Evolutionary conservation across 2,888 invertebrate species (phyloP), one percentile per base, ranked within the genome.

Genomic region (Drosophila atripex): DNA sequence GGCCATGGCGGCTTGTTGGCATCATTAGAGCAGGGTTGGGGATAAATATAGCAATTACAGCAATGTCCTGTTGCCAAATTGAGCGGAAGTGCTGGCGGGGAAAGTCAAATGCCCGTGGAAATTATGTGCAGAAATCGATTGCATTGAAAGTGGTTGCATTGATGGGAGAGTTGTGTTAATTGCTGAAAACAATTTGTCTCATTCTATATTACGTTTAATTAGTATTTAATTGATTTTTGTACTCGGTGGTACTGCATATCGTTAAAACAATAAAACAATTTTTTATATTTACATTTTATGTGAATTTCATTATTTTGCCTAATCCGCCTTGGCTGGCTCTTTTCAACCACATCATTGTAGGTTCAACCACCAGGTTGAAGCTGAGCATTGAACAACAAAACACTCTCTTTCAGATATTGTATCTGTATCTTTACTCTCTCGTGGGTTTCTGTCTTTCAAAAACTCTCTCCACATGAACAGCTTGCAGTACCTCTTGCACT

Each of bases 31-130:
- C 69, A 58, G 55, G 28, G 66, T 69, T 73, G 53, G 60, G 76
- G 76, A 39, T 72, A 73, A 80, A 80, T 75, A 83, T 49, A 64
- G 76, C 75, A 86, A 86, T 86, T 84, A 84, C 63, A 52, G 39
- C 59, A 39, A 66, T 76, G 76, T 82, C 78, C 84, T 84, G 64
- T 69, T 78, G 76, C 75, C 84, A 76, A 82, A 82, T 82, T 84
- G 84, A 61, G 80, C 69, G 82, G 73, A 82, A 80, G 73, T 60
- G 77, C 66, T 71, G 63, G 45, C 35, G 64, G 75, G 74, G 57
- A 54, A 68, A 46, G 50, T 12, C 39, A 16, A 52, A 38, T 21
- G 14, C 50, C 30, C 23, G 39, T 28, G 25, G 30, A 49, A 66
- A 41, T 66, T 14, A 14, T 11, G 16, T n/a, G 7, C 1, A 18